A percentile compares a stretch with the other conserved stretches of the same genome.
Conservation (phyloP, 2,888 invertebrate genomes). For the Metacarcinus magister region DNA sequence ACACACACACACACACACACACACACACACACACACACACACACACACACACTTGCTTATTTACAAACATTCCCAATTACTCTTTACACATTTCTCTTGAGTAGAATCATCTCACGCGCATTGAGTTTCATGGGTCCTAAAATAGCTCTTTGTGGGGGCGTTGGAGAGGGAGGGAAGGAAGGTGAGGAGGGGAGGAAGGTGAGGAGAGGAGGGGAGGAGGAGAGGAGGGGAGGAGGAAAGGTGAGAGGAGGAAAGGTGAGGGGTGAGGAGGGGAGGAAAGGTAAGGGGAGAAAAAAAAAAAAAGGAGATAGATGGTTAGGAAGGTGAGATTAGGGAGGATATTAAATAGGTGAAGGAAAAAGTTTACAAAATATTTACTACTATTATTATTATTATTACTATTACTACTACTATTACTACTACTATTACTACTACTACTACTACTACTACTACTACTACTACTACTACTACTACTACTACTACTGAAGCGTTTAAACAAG, state of each 20-base stretch:
- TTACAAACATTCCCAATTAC: neutral
- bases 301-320: neutral
- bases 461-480: no score
- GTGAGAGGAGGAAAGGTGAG: neutral
- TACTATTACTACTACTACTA: no score
- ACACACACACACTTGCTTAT: constrained; percentile 9
- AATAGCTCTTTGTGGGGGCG: neutral
- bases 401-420: no score
- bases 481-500: no score
- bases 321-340: neutral
- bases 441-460: no score
- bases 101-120: neutral
- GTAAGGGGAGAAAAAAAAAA: neutral
- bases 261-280: neutral
- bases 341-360: neutral
- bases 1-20: neutral
- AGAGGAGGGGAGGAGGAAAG: neutral
- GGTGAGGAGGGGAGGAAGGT: neutral
- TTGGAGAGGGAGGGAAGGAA: neutral
- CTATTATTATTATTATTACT: no score
- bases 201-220: neutral
- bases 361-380: neutral
- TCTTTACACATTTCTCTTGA: neutral
- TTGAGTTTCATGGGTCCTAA: neutral
- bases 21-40: constrained; percentile 55